phyloP scores from a whole-genome alignment of 2,888 invertebrate species.

The Dinocampus coccinellae region DNA sequence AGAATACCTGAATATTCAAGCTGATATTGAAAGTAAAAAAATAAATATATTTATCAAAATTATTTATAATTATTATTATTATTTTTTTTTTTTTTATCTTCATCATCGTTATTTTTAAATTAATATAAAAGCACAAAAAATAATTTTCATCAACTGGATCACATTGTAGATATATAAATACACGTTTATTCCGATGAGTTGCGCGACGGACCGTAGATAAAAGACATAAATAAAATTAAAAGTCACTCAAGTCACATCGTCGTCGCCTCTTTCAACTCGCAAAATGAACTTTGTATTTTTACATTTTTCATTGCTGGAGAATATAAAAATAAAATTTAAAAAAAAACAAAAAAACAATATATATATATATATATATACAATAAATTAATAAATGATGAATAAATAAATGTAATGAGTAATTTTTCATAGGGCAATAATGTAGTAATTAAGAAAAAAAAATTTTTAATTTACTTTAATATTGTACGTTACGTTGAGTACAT shows the following conservation, averaged over 20 bases:
- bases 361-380: not conserved
- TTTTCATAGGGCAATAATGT: no score
- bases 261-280: not conserved
- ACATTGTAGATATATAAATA: not conserved
- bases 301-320: not conserved
- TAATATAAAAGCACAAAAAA: not conserved
- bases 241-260: slow-evolving; percentile 45
- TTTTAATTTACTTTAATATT: no score
- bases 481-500: not conserved
- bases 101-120: not conserved
- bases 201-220: slow-evolving; percentile 24
- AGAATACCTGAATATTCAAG: slow-evolving; percentile 11
- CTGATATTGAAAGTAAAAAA: slow-evolving; percentile 30
- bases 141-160: not conserved
- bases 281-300: not conserved
- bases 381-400: no score
- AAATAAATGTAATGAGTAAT: no score
- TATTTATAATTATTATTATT: no score
- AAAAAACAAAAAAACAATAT: not conserved
- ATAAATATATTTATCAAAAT: not conserved
- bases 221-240: slow-evolving; percentile 51
- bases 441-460: no score
- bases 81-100: slow-evolving; percentile 19
- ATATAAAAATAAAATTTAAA: not conserved
- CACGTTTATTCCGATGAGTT: not conserved